Base-by-base conservation (phyloP, 2,797 vertebrate species). In the Moxostoma hubbsi region DNA sequence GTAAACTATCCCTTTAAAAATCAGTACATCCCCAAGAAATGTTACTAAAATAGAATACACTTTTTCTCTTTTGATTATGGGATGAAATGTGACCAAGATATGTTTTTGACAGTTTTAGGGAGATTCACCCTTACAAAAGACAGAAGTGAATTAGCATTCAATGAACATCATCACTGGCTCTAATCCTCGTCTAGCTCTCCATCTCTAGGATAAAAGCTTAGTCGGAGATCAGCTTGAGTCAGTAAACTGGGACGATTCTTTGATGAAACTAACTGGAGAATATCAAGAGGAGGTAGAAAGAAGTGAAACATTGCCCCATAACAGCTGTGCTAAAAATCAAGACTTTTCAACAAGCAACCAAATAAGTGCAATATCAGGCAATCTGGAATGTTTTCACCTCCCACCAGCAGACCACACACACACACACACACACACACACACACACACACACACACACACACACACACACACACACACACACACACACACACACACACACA, bases 91-190 rank as follows among this genome's bases (percentile, higher is more conserved):
- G 36, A 36, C 36, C 36, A 4, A 36, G 36, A 36, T 4, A 36
- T 2, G 2, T 36, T 36, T 36, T 36, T 36, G 36, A 36, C 36
- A 36, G 36, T 4, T 36, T 36, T 36, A 36, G 36, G 36, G 36
- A 36, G 36, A 36, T 36, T 36, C 36, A 36, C 36, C 15, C 36
- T 61, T 53, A 66, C 54, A 59, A 43, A 7, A 18, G 54, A 78
- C 7, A 5, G 49, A 71, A 57, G 51, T 67, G 24, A 77, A 82
- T 84, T 54, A 77, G 47, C 59, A 82, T 77, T 73, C 70, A 64
- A 54, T 11, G 18, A 24, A 73, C 77, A n/a, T 72, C 24, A 54
- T 36, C 36, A 36, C 36, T 36, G 46, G 18, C 57, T 66, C 53
- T 85, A 74, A 82, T 70, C 74, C 62, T 64, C 16, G 6, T 67